Evolutionary conservation across 2,888 invertebrate genomes (phyloP), one percentile per base, ranked within the genome.

Genomic region (Empis stercorea): DNA sequence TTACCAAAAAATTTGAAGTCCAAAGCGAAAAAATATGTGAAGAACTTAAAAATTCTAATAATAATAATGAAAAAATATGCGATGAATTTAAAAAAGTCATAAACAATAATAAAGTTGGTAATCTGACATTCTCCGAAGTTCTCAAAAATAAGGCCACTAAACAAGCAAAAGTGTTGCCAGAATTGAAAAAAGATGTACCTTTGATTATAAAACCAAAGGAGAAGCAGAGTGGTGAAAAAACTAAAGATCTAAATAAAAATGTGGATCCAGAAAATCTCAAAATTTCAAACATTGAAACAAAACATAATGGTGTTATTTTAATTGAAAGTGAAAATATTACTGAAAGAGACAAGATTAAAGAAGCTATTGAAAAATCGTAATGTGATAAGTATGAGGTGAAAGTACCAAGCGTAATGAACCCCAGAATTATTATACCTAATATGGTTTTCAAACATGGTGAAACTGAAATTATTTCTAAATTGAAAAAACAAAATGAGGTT

Each of bases 331-430:
- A 32, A 2, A 32, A 43, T 30, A 14, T 15, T 15, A 30, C 13
- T 16, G 37, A 44, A 6, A 36, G 44, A 20, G 30, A 38, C 23
- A 43, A 43, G 16, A 43, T 43, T 17, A 43, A 43, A 43, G n/a
- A n/a, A n/a, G n/a, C n/a, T n/a, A n/a, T n/a, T n/a, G 38, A 44
- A 38, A 4, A 36, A 44, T 9, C 6, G 2, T 11, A 36, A n/a
- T 13, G 37, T n/a, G 15, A 44, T 14, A 39, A 45, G 3, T 44
- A 44, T 37, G 44, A 44, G 36, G n/a, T 38, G 10, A 44, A 44
- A 38, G 27, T 45, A 30, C 45, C 45, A 15, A 30, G 30, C 15
- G 11, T 30, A 38, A 7, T 45, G 27, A 45, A 39, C 3, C 15
- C 38, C 15, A 37, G 38, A 38, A 45, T 45, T 30, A 13, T n/a